Conservation (phyloP, 2,797 vertebrate genomes). For the Crossoptilon crossoptilon region DNA sequence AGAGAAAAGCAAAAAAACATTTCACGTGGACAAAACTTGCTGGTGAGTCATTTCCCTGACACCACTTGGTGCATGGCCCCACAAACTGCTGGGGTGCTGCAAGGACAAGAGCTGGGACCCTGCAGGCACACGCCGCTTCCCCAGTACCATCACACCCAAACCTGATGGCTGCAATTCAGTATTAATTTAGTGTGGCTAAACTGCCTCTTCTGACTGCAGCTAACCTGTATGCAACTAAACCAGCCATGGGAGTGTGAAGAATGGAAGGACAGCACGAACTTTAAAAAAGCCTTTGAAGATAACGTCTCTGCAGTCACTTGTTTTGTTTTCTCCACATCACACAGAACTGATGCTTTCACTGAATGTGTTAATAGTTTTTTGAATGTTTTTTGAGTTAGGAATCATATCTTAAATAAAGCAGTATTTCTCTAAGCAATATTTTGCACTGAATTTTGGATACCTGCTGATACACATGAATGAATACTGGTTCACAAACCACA, state of each 20-base stretch:
- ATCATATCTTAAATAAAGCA: background rate
- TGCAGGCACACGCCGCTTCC: background rate
- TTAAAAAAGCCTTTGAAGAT: background rate
- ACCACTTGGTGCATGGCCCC: background rate
- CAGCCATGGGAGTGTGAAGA: background rate
- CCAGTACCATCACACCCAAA: background rate
- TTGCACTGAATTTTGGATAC: background rate
- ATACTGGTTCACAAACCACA: background rate
- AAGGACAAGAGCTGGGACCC: background rate
- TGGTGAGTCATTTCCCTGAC: background rate
- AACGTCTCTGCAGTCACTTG: background rate
- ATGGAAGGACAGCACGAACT: background rate
- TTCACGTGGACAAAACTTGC: background rate
- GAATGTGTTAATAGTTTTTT: background rate
- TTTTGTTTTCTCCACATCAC: background rate
- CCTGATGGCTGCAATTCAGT: background rate
- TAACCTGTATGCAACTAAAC: background rate
- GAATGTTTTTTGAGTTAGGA: background rate
- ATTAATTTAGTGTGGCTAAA: background rate
- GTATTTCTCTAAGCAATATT: background rate
- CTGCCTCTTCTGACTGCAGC: background rate
- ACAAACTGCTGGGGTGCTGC: background rate
- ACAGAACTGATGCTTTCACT: background rate
- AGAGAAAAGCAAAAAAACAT: background rate
- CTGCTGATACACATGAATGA: rapidly evolving